These are phyloP conservation scores for Odontophorus gujanensis DNA, from an alignment of 2,113 vertebrate species.

Conservation along the genomic window DNA sequence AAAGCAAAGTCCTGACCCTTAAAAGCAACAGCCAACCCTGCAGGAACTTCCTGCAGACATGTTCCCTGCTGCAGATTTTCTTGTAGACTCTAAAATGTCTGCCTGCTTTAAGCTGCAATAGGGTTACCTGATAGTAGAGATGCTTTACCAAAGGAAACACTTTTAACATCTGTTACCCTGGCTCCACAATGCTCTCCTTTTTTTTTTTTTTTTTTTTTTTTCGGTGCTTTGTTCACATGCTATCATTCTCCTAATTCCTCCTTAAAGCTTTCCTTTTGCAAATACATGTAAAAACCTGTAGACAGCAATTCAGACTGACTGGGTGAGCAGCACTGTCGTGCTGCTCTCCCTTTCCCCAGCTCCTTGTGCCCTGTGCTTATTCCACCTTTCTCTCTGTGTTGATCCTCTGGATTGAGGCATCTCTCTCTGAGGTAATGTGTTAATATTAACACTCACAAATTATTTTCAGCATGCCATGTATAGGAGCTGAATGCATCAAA, in stretches of 20 bases:
- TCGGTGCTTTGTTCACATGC: not conserved
- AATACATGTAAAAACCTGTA: not conserved
- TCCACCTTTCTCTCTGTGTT: not conserved
- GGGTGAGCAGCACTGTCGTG: not conserved
- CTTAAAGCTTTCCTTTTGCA: not conserved
- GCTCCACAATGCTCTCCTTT: not conserved
- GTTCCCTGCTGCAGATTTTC: not conserved
- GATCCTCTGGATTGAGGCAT: not conserved
- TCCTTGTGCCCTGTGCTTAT: not conserved
- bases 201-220: not conserved
- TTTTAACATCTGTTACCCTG: not conserved
- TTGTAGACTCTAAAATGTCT: not conserved
- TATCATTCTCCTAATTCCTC: not conserved
- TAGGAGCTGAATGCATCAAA: not conserved
- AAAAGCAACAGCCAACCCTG: not conserved
- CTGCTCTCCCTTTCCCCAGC: not conserved
- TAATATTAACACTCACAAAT: not conserved
- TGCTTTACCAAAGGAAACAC: not conserved
- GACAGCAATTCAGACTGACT: not conserved
- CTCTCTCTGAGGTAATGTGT: not conserved
- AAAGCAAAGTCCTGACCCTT: conserved; percentile 36
- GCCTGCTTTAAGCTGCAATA: not conserved
- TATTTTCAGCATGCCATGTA: not conserved
- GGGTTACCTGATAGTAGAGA: not conserved
- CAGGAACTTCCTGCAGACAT: not conserved